A percentile compares a stretch with the other conserved stretches of the same genome.
phyloP scores from a whole-genome alignment of 2,797 vertebrate genomes.

The Prunella strophiata region DNA sequence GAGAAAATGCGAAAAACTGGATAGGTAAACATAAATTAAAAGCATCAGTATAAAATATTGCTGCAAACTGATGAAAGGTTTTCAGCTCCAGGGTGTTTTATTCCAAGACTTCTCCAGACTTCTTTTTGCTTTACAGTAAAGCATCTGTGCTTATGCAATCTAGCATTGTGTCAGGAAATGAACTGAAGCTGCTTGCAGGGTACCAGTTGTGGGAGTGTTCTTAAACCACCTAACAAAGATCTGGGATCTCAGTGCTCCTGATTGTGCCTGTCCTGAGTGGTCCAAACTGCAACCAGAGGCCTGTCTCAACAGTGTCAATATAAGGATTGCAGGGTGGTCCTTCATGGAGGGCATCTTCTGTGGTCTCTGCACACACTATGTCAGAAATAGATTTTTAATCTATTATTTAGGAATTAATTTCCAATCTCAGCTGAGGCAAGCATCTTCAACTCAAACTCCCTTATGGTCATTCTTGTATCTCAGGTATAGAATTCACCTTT shows the following conservation, averaged over 20 bases:
- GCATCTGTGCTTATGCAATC: constrained; percentile 5
- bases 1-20: neutral
- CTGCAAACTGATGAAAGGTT: neutral
- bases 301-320: neutral
- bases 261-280: neutral
- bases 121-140: constrained; percentile 8
- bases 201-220: neutral
- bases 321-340: neutral
- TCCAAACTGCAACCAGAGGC: neutral
- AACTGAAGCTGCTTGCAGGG: neutral
- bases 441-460: neutral
- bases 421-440: neutral
- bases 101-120: neutral
- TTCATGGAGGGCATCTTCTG: neutral
- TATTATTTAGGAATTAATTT: neutral
- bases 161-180: neutral
- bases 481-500: neutral
- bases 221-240: neutral
- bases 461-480: neutral
- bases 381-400: neutral
- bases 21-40: neutral
- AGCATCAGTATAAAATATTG: neutral
- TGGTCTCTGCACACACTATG: neutral
- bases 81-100: constrained; percentile 9
- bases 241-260: neutral